Evolutionary conservation across 2,888 invertebrate species (phyloP).

Genomic region (Holacanthella duospinosa): DNA sequence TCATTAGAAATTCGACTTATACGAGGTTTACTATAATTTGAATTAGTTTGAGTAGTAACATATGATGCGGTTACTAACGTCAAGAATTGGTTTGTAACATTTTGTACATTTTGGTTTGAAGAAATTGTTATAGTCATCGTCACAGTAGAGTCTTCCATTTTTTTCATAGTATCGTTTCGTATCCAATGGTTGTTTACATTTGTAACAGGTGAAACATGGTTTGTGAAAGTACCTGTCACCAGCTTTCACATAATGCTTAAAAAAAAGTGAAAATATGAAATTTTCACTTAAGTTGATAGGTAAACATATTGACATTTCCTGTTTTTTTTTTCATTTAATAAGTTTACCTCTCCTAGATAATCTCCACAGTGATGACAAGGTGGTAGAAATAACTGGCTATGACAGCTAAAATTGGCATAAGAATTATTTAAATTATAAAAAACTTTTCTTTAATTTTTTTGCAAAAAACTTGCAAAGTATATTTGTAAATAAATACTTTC

Average conservation of each 20-base stretch:
- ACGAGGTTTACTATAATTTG: background rate
- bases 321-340: background rate
- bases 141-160: conserved; percentile 28
- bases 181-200: conserved; percentile 14
- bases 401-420: conserved; percentile 19
- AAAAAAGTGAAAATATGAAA: background rate
- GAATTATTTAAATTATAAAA: background rate
- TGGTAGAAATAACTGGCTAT: conserved; percentile 28
- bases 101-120: conserved; percentile 29
- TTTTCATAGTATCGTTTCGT: conserved; percentile 26
- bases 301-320: conserved; percentile 5
- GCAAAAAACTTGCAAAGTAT: conserved; percentile 4
- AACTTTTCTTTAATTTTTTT: background rate
- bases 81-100: conserved; percentile 28
- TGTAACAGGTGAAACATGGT: conserved; percentile 13
- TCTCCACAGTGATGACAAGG: conserved; percentile 27
- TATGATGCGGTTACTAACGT: conserved; percentile 15
- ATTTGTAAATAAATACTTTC: conserved; percentile 16
- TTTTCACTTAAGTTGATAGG: background rate
- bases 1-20: too few relatives aligned
- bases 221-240: conserved; percentile 15
- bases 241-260: conserved; percentile 15
- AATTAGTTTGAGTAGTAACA: background rate
- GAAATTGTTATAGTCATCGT: conserved; percentile 27
- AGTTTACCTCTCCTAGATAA: conserved; percentile 25